Evolutionary conservation across 92 coral and sea anemone genomes (phyloP), one percentile per base, ranked within the genome.

Genomic region (Zoanthus solanderi): DNA sequence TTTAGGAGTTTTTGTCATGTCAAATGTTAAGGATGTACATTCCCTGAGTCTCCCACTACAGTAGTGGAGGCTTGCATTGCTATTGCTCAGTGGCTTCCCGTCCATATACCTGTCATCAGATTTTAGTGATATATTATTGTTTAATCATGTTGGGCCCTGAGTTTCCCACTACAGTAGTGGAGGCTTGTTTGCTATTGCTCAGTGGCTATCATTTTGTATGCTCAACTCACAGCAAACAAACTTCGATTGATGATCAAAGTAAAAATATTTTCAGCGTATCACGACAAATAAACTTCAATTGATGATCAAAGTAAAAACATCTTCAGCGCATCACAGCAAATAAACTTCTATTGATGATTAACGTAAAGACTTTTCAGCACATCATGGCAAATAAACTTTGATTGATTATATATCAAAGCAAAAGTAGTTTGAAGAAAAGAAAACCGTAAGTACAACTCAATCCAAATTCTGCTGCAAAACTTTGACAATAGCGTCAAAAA

Each of bases 1-100:
- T 30, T 30, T 54, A 14, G 11, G 31, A 46, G 37, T 7, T 17
- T 58, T 14, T 56, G 61, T 56, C 4, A 17, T 16, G 67, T 60
- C 18, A 14, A 3, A 60, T 60, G 67, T 16, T 60, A 3, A 60
- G 5, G 67, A 14, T 60, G 23, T 17, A 60, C 18, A n/a, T 30
- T 14, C 54, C 78, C 77, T 80, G 85, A 61, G 86, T 48, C 30
- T 68, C 86, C 76, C 72, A 68, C 86, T 61, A n/a, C 32, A n/a
- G 11, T 61, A 66, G 72, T 66, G 72, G 72, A 18, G 85, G 79
- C 60, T 42, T 4, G 76, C 17, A 75, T 17, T 75, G 79, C 79
- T 17, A 8, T 75, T 15, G 85, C 85, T 80, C 67, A 31, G 71
- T 80, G 45, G 85, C 10, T 34, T 69, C 29, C 72, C 28, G 5